Base-by-base conservation (phyloP, 1,140 invertebrate species). In the Planococcus citri region DNA sequence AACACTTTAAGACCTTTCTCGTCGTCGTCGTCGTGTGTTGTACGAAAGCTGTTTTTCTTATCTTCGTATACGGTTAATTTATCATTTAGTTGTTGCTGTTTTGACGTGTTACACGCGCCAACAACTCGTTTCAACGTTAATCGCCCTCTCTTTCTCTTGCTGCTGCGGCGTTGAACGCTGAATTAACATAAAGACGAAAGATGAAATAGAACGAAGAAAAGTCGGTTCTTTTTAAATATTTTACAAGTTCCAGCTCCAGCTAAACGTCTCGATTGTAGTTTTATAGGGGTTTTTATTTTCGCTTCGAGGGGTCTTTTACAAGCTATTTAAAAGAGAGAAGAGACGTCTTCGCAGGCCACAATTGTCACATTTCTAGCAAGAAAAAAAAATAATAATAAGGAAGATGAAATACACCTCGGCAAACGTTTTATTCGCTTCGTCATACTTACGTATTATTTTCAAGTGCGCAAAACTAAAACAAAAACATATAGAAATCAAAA, bases 21-120 rank as follows among this genome's bases (percentile, higher is more conserved):
- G 4, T 8, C 21, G 17, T n/a, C 17, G 3, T 3, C 51, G 17
- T 6, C 60, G 25, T 25, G n/a, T n/a, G n/a, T n/a, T n/a, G n/a
- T 25, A 64, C 25, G 60, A 27, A 64, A 64, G 6, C 51, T 33
- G 41, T 20, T 64, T 64, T 64, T 64, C 60, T 64, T 64, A 64
- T 64, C 60, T 64, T 64, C 22, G 20, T 3, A 10, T 10, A 27
- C 22, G 60, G 60, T 64, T 64, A 64, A 64, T 64, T 64, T 64
- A 64, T 64, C 60, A 64, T 64, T 64, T 64, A 64, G 60, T 24
- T 27, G 60, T 64, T 64, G 25, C 60, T 64, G 60, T 64, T 64
- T 64, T 64, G 60, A 64, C 60, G 25, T 17, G 60, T 64, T 64
- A 24, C 60, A 64, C 20, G 60, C 60, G 25, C 60, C 25, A 12